Base-by-base conservation (phyloP, 2,113 vertebrate species). In the Brachyhypopomus gauderio region DNA sequence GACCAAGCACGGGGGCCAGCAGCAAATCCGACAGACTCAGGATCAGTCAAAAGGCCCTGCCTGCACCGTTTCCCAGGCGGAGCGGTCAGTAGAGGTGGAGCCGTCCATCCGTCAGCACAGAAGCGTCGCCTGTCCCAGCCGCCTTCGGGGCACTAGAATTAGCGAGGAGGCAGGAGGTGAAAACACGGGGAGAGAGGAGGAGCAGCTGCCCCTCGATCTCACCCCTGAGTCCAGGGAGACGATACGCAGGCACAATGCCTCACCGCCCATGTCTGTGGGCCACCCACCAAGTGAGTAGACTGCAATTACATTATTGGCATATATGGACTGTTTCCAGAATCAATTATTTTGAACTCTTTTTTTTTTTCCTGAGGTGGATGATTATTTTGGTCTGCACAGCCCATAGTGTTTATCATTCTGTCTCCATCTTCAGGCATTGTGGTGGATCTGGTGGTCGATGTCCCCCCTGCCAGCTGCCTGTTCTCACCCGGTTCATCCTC, bases 231-330 rank as follows among this genome's bases (percentile, higher is more conserved):
- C 41, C 38, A 78, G 60, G 22, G 41, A 36, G 30, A 45, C 7
- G n/a, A 34, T 62, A 58, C 69, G 67, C 27, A 78, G 75, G 64
- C 48, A 23, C 34, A 64, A 19, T 16, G 69, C 25, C 16, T 45
- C 58, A 17, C 9, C 45, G 11, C 64, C 76, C 52, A 71, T 77
- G 27, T 60, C 20, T 4, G 41, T 12, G 34, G 41, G 30, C 25
- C 71, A 77, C 19, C 70, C 52, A 77, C 75, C 81, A 72, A 45
- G 81, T 83, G 67, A 78, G 75, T 45, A 41, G 9, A 19, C 20
- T 62, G 74, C 45, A 52, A 80, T 52, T 52, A 52, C 2, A 45
- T 45, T 45, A 45, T 45, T 45, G 27, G 19, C 1, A 17, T 63
- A 27, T 19, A 5, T 30, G 30, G 30, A 75, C 0, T 6, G 19